Conservation (phyloP, 2,113 vertebrate species). For the Coptodon bakossiorum region DNA sequence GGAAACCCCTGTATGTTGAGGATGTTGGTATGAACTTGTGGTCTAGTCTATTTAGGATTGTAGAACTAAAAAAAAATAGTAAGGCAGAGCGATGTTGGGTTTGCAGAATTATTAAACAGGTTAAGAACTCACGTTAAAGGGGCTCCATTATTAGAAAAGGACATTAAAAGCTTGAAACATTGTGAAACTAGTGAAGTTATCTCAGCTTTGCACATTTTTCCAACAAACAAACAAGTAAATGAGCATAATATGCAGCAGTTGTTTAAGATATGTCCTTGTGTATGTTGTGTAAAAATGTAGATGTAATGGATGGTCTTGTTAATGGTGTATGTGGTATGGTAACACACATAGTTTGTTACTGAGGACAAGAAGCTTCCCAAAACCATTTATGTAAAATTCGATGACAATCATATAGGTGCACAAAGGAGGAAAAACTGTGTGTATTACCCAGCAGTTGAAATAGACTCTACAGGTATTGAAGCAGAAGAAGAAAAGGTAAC, state of each 20-base stretch:
- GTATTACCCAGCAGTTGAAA: neutral
- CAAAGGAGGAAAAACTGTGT: neutral
- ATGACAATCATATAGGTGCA: neutral
- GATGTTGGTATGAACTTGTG: neutral
- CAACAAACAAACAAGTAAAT: neutral
- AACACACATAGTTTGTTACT: neutral
- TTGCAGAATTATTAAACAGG: neutral
- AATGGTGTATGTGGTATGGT: neutral
- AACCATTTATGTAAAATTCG: accelerated
- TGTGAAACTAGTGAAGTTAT: neutral
- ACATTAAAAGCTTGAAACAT: neutral
- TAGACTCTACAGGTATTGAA: neutral
- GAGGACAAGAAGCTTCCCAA: neutral
- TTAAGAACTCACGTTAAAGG: neutral
- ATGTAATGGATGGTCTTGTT: neutral
- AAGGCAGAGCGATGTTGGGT: neutral
- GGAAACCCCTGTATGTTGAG: neutral
- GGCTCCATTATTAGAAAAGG: neutral
- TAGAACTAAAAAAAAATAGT: accelerated
- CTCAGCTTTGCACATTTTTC: neutral
- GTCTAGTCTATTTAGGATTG: neutral
- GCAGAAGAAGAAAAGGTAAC: neutral
- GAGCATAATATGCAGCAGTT: neutral
- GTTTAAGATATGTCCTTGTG: neutral
- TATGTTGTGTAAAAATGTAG: neutral